Conservation (phyloP, 2,113 vertebrate species). For the Paracanthobrama guichenoti region DNA sequence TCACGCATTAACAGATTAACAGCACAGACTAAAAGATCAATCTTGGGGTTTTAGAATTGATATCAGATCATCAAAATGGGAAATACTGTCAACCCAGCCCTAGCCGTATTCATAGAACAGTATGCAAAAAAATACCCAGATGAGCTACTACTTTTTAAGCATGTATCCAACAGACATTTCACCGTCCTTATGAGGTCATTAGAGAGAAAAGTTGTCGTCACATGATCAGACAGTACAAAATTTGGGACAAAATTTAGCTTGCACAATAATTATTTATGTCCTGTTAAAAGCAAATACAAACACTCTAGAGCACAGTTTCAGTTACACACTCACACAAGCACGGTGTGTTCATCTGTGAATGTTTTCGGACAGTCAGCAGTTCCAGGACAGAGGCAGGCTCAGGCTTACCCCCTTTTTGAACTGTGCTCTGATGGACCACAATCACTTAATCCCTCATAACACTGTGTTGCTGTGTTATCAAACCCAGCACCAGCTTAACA, state of each 20-base stretch:
- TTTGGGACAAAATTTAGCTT: not conserved
- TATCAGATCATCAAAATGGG: too few species aligned
- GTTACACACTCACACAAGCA: conserved; percentile 18
- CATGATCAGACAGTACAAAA: not conserved
- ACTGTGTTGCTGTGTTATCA: conserved; percentile 42
- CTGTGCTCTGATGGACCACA: conserved; percentile 55
- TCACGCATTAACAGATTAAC: too few species aligned
- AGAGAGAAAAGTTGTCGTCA: not conserved
- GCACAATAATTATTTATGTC: not conserved
- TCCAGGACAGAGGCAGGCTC: conserved; percentile 45
- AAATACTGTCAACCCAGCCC: not conserved
- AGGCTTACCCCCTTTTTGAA: conserved; percentile 33
- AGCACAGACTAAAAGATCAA: too few species aligned
- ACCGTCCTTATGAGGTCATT: not conserved
- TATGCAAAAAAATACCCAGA: not conserved
- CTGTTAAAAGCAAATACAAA: not conserved
- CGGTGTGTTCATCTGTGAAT: not conserved
- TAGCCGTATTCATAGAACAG: not conserved
- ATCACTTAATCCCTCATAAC: conserved; percentile 51
- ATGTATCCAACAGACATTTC: not conserved
- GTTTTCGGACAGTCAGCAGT: conserved; percentile 59
- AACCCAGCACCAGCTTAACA: conserved; percentile 29
- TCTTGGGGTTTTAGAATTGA: too few species aligned
- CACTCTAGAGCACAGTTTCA: not conserved
- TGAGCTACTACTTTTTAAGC: not conserved